Conservation (phyloP, 30 jellyfish, hydroid and myxozoan species). For the Mastigias papua region DNA sequence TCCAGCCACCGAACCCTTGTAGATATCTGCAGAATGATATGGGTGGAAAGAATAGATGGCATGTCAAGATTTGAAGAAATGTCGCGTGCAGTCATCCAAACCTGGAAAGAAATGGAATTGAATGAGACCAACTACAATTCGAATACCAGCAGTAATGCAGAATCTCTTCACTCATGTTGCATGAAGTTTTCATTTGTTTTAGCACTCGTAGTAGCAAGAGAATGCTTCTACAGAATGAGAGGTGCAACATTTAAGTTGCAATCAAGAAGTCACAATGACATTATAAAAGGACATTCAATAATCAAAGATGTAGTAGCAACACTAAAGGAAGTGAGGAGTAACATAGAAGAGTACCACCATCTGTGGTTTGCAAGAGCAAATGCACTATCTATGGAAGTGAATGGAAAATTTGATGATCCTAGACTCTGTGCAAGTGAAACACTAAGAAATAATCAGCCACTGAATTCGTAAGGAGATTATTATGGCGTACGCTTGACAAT, state of each 20-base stretch:
- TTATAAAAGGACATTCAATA: conserved; percentile 15
- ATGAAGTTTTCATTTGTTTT: not conserved
- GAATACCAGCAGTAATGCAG: not conserved
- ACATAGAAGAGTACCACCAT: conserved; percentile 16
- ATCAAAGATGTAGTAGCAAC: conserved; percentile 6
- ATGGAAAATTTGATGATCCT: not conserved
- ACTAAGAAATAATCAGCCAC: too few relatives aligned
- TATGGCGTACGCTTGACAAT: too few relatives aligned
- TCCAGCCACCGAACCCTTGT: not conserved
- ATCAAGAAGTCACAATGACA: conserved; percentile 6
- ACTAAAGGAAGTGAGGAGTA: conserved; percentile 19
- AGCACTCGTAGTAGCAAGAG: conserved; percentile 18
- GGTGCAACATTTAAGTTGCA: conserved; percentile 13
- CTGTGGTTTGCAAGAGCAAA: conserved; percentile 8
- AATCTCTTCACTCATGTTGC: not conserved
- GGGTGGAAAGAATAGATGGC: conserved; percentile 28
- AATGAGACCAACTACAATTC: not conserved
- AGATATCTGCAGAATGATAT: conserved; percentile 22
- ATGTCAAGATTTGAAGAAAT: conserved; percentile 22
- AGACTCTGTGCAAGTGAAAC: conserved; percentile 25
- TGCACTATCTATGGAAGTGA: not conserved
- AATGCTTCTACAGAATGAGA: conserved; percentile 8
- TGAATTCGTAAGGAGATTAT: too few relatives aligned
- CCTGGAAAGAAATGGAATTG: not conserved
- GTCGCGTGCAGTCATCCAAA: not conserved